Evolutionary conservation across 2,113 vertebrate species (phyloP).

Genomic region (Neoarius graeffei): DNA sequence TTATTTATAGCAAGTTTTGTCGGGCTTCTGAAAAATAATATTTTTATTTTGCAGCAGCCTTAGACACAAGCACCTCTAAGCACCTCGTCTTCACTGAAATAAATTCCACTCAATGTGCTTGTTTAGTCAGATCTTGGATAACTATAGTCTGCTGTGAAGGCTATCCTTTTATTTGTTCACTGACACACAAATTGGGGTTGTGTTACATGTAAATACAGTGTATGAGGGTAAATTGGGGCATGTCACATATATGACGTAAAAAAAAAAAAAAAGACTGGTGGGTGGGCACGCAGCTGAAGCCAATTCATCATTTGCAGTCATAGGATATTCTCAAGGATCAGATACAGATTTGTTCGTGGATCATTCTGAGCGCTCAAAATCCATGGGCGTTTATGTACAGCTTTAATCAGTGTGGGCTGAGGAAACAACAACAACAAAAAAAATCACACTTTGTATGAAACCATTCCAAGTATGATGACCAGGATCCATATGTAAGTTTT

Average conservation of each 20-base stretch:
- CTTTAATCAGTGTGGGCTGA: not conserved
- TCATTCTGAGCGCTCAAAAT: not conserved
- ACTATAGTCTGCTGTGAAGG: not conserved
- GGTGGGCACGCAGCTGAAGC: not conserved
- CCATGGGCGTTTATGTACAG: not conserved
- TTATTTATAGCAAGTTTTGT: not conserved
- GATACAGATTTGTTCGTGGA: not conserved
- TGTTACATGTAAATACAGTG: not conserved
- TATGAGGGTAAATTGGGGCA: not conserved
- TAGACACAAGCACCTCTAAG: not conserved
- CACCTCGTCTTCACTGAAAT: not conserved
- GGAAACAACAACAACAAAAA: not conserved
- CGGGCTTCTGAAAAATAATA: not conserved
- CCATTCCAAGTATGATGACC: not conserved
- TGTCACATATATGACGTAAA: not conserved
- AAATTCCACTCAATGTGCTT: not conserved
- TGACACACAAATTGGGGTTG: too few relatives aligned
- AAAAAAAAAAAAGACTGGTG: not conserved
- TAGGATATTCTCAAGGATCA: not conserved
- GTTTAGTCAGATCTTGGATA: slow-evolving; percentile 1
- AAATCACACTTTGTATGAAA: not conserved
- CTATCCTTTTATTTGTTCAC: not conserved
- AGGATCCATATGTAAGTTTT: not conserved
- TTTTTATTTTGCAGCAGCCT: not conserved
- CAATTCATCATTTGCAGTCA: not conserved